Base-by-base conservation (phyloP, 30 jellyfish, hydroid and myxozoan genomes). In the Sanderia malayensis region DNA sequence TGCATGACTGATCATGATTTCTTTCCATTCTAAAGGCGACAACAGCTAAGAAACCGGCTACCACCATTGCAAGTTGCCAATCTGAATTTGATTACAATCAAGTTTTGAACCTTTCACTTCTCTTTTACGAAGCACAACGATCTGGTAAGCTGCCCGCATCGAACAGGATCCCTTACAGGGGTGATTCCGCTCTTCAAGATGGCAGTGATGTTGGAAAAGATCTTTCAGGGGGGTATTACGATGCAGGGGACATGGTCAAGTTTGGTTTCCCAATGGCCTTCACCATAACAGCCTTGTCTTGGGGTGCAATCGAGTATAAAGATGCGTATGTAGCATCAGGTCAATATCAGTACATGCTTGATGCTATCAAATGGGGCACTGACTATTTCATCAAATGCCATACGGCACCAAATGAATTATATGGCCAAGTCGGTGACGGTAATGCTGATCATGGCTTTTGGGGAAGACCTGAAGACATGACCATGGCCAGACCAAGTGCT, bases 201-300 rank as follows among this genome's bases (percentile, higher is more conserved):
- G 94, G 93, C 15, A 23, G 37, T 18, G 76, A 28, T 15, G 79
- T 21, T 26, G 80, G 79, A 1, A 32, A 25, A 44, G 86, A 86
- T 45, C 86, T 84, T 4, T 32, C 86, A 10, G 95, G 95, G 2
- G 96, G 96, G 6, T 86, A 86, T 62, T 86, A 69, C 65, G 96
- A 86, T 52, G 96, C 96, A 33, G 96, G 96, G 8, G 96, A 86
- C 58, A 64, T 44, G 22, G 96, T 86, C 57, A 86, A 86, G 60
- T 86, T 86, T 55, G 75, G 69, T 28, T 86, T 86, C 34, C 96
- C 96, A 31, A 82, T 70, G 71, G 96, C 96, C 20, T 67, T 75
- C 13, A 83, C 93, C 31, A 66, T 70, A 0, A 85, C 96, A 1
- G 70, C 77, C 47, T 69, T 85, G 15, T 87, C 96, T 10, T 85